Conservation (phyloP, 1,140 invertebrate genomes). For the Drosophila eugracilis region DNA sequence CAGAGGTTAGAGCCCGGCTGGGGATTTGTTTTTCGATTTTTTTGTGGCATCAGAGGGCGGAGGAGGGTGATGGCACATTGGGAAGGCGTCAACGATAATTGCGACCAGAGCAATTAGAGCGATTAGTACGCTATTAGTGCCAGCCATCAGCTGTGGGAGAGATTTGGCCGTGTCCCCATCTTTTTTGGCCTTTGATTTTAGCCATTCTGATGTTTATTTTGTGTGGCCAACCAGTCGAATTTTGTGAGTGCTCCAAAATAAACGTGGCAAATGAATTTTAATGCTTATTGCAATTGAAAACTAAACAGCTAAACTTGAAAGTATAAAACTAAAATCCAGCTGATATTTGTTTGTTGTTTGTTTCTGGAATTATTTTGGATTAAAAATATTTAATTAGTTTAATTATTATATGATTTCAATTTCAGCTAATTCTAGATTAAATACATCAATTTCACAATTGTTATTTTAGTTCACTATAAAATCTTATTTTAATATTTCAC, state of each 20-base stretch:
- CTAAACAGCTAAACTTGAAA: neutral
- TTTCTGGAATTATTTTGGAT: no score
- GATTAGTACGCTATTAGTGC: conserved; percentile 81
- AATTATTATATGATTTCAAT: no score
- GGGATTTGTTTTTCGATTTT: conserved; percentile 59
- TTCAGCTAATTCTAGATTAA: no score
- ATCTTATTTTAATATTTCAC: neutral
- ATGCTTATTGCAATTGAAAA: conserved; percentile 49
- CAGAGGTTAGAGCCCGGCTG: conserved; percentile 21
- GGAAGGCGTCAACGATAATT: conserved; percentile 70
- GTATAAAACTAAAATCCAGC: neutral
- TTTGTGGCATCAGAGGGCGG: conserved; percentile 9
- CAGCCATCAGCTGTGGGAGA: conserved; percentile 66
- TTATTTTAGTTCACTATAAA: no score
- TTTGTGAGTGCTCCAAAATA: neutral
- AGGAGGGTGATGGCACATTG: neutral
- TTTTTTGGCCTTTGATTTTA: conserved; percentile 58
- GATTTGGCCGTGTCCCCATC: conserved; percentile 21
- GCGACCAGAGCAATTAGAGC: conserved; percentile 79
- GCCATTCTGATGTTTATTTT: conserved; percentile 63
- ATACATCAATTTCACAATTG: no score
- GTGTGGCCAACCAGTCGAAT: conserved; percentile 30
- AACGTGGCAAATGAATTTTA: neutral
- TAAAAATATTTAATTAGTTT: no score
- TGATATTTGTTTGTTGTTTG: neutral